Base-by-base conservation (phyloP, 2,113 vertebrate species). In the Nibea coibor region DNA sequence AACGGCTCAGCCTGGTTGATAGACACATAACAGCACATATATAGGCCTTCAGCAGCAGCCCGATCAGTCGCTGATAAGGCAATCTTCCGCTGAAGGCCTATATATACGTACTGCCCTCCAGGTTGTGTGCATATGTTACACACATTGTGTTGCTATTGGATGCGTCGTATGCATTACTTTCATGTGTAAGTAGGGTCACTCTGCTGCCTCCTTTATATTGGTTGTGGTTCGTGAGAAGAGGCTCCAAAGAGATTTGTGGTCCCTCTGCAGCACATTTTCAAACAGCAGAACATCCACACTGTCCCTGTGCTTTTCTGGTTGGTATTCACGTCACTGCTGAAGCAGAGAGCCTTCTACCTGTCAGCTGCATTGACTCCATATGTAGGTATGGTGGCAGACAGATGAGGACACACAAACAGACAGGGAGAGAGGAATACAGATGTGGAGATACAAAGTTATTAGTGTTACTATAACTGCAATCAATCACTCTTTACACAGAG, bases 241-340 rank as follows among this genome's bases (percentile, higher is more conserved):
- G 16, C 54, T 72, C 20, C 19, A 42, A 0, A 12, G 64, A 28
- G 63, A 66, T 43, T 68, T 68, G n/a, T 47, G 0, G 1, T 71
- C 47, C 24, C 28, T n/a, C 24, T 81, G 54, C 3, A 11, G 56
- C 17, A 73, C 58, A 48, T 54, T 67, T 43, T 45, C 43, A 45
- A 45, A 14, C 65, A 26, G 16, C 61, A 53, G 12, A 45, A 62
- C 19, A 61, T 39, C 50, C 20, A 54, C 35, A 58, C 28, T 47
- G 4, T 24, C n/a, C 20, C 24, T 56, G 16, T 12, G 7, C 69
- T 45, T 20, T 6, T 31, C 12, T 31, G 24, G 4, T 73, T 81
- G 16, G 22, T 77, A 79, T 72, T 78, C 50, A 57, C 73, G 50
- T 68, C 72, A 76, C 53, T 39, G 50, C 39, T 0, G 26, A 64